phyloP scores from a whole-genome alignment of 2,113 vertebrate genomes.

The Channa argus region DNA sequence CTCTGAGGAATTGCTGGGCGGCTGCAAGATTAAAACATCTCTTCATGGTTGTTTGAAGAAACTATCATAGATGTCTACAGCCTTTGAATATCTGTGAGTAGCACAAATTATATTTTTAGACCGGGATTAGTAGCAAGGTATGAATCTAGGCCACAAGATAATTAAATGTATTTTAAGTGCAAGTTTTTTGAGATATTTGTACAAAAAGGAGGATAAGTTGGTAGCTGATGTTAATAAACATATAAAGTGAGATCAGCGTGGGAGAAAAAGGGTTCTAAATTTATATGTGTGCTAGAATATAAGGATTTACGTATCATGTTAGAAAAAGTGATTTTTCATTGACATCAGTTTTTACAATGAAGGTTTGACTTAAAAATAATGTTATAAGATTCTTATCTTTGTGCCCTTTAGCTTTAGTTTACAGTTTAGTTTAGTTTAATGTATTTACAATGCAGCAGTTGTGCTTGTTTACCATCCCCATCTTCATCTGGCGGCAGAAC shows the following conservation, averaged over 20 bases:
- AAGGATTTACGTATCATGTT: background rate
- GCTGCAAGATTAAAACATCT: slow-evolving; percentile 1
- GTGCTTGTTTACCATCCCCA: background rate
- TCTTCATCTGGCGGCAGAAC: slow-evolving; percentile 1
- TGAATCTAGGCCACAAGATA: background rate
- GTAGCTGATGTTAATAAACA: background rate
- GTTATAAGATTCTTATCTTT: too few relatives aligned
- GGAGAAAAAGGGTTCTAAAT: background rate
- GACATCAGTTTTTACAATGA: background rate
- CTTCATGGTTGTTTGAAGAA: background rate
- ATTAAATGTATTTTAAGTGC: background rate
- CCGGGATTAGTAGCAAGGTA: background rate
- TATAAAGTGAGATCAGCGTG: background rate
- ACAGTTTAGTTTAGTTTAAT: background rate
- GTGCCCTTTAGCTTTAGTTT: too few relatives aligned
- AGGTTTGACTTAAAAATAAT: background rate
- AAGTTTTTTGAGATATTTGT: background rate
- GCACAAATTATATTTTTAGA: slow-evolving; percentile 1
- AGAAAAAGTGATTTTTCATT: background rate
- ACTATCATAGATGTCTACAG: rapidly evolving
- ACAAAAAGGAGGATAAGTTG: background rate
- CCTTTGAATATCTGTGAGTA: background rate
- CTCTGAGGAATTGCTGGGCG: background rate
- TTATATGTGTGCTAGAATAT: background rate
- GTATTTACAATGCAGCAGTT: too few relatives aligned